Percentiles rank a stretch among this genome's conserved stretches.
Evolutionary conservation across 2,797 vertebrate genomes (phyloP).

Genomic region (Varecia variegata): DNA sequence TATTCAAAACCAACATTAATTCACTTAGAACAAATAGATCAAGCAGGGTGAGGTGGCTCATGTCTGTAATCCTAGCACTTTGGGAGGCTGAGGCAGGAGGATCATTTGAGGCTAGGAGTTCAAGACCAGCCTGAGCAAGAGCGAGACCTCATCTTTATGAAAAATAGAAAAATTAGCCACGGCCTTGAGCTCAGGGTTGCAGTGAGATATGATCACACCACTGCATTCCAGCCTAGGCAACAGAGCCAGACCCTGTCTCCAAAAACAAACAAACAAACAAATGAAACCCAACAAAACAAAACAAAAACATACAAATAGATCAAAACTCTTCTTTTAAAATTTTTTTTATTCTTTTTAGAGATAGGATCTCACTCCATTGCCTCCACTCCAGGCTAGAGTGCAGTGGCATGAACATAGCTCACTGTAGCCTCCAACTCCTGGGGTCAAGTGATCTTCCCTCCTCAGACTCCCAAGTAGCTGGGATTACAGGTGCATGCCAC

Average conservation of each 20-base stretch:
- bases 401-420: too few species aligned
- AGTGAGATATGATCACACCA: neutral
- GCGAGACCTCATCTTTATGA: neutral
- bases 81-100: neutral
- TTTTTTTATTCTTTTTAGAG: too few species aligned
- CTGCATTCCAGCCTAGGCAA: neutral
- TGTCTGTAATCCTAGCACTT: neutral
- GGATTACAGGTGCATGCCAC: too few species aligned
- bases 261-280: fast-evolving
- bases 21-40: slow-evolving; percentile 1
- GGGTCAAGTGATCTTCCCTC: too few species aligned
- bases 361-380: too few species aligned
- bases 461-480: too few species aligned
- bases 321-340: too few species aligned
- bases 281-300: too few species aligned
- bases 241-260: neutral
- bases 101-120: neutral
- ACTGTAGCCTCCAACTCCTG: too few species aligned
- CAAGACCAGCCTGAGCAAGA: neutral
- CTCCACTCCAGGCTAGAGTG: too few species aligned
- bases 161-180: neutral
- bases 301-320: too few species aligned
- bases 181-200: neutral
- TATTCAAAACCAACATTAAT: neutral
- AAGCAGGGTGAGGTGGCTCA: neutral